A percentile compares a stretch with the other conserved stretches of the same genome.
phyloP scores from a whole-genome alignment of 2,888 invertebrate genomes.

The Lordiphosa andalusiaca region DNA sequence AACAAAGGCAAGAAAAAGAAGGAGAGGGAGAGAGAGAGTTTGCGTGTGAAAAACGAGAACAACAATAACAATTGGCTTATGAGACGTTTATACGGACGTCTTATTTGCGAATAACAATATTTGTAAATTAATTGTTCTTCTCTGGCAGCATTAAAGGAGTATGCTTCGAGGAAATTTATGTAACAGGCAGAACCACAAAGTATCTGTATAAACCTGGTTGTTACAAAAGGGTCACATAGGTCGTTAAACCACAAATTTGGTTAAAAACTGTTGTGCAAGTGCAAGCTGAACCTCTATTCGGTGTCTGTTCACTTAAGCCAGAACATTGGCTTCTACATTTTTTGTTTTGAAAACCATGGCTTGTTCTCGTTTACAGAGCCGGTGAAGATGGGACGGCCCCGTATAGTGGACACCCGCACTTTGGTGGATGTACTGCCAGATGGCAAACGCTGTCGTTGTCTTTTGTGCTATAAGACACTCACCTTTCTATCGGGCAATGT shows the following conservation, averaged over 20 bases:
- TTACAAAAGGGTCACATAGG: too few relatives aligned
- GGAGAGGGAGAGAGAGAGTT: background rate
- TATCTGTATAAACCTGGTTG: too few relatives aligned
- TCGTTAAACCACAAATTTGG: too few relatives aligned
- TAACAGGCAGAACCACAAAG: too few relatives aligned
- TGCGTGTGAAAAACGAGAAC: constrained; percentile 3
- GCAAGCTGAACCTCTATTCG: too few relatives aligned
- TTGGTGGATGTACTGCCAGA: constrained; percentile 1
- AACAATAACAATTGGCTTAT: too few relatives aligned
- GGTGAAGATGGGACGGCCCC: constrained; percentile 2
- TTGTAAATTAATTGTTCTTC: too few relatives aligned
- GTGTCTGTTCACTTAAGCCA: too few relatives aligned
- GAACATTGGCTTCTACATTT: too few relatives aligned
- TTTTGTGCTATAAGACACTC: constrained; percentile 12
- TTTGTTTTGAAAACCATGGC: background rate
- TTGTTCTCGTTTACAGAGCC: background rate
- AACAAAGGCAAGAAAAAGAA: background rate
- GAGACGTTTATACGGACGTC: background rate
- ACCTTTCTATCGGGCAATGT: constrained; percentile 12
- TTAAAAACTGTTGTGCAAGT: too few relatives aligned
- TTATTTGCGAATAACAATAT: constrained; percentile 7
- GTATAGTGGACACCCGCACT: constrained; percentile 7
- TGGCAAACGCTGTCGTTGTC: constrained; percentile 10
- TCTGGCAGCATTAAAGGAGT: too few relatives aligned
- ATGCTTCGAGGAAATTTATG: too few relatives aligned